These are phyloP conservation scores for Campylomormyrus tamandua DNA, from an alignment of 2,113 vertebrate species.

Conservation along the genomic window DNA sequence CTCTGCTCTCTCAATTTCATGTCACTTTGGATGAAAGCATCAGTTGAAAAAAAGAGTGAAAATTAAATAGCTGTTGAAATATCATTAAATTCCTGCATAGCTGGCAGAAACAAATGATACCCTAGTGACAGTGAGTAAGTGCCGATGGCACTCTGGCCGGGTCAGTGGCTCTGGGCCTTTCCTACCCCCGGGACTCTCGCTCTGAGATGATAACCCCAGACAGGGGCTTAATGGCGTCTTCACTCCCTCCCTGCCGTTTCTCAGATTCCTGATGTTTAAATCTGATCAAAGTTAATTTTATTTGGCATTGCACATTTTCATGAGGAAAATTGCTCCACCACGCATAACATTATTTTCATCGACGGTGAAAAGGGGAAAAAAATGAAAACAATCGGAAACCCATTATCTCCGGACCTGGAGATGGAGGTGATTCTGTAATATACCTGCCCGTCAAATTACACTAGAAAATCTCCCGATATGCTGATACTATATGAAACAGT, in stretches of 20 bases:
- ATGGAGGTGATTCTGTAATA: background rate
- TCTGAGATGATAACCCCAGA: background rate
- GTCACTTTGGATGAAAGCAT: background rate
- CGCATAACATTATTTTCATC: background rate
- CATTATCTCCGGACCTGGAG: background rate
- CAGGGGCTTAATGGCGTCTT: background rate
- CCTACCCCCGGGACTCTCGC: too few species aligned
- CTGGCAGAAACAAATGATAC: background rate
- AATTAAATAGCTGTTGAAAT: constrained; percentile 1
- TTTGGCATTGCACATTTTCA: background rate
- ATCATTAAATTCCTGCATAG: constrained; percentile 1
- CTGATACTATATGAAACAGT: background rate
- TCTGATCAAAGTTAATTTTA: background rate
- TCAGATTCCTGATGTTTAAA: background rate
- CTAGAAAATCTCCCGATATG: background rate
- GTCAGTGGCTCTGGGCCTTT: background rate
- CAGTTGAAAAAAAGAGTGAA: background rate
- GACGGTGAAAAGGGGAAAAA: background rate
- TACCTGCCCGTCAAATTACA: background rate
- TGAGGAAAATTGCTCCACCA: background rate
- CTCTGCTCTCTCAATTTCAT: background rate
- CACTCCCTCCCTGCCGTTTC: background rate
- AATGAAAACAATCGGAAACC: background rate
- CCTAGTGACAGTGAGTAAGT: background rate
- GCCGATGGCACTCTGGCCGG: background rate